phyloP scores from a whole-genome alignment of 2,888 invertebrate species.

The Phytoseiulus persimilis region DNA sequence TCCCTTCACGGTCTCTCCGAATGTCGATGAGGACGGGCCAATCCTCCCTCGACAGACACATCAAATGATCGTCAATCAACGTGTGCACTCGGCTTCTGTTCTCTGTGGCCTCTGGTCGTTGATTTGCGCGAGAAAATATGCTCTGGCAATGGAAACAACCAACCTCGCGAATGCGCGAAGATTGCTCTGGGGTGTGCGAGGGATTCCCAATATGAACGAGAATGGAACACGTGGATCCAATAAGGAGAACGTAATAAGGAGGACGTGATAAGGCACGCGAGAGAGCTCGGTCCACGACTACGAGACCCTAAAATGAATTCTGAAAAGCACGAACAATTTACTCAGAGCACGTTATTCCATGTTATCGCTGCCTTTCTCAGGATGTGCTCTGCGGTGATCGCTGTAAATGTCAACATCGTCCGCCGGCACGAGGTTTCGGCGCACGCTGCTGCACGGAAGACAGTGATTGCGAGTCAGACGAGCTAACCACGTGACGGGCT shows the following conservation, averaged over 20 bases:
- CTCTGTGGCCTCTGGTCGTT: not conserved
- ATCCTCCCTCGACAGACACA: not conserved
- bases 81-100: not conserved
- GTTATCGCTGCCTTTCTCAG: too few species aligned
- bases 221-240: too few species aligned
- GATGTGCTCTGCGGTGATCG: too few species aligned
- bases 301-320: too few species aligned
- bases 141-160: not conserved
- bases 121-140: not conserved
- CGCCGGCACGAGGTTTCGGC: not conserved
- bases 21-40: not conserved
- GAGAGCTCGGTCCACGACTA: too few species aligned
- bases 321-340: too few species aligned
- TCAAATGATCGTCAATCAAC: not conserved
- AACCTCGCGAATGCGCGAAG: not conserved
- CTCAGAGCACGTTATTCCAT: too few species aligned
- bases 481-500: not conserved
- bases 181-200: not conserved
- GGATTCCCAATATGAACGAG: too few species aligned
- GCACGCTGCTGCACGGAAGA: not conserved
- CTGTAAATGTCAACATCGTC: not conserved
- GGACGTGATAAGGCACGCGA: too few species aligned
- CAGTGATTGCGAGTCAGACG: not conserved
- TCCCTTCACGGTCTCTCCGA: not conserved
- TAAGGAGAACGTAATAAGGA: too few species aligned